phyloP scores from a whole-genome alignment of 92 coral and sea anemone species.

The Porites divaricata region DNA sequence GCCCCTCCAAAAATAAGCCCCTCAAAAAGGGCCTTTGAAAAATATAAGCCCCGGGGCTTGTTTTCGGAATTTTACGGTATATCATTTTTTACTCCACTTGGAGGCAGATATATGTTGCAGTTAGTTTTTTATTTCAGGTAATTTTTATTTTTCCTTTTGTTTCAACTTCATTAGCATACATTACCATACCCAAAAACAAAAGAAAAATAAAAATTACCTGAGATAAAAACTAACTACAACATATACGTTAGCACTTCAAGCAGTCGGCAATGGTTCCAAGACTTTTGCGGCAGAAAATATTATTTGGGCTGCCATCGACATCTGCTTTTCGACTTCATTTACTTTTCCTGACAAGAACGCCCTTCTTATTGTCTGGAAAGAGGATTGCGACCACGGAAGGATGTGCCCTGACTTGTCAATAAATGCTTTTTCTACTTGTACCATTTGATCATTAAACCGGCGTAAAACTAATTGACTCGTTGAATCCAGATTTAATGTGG shows the following conservation, averaged over 20 bases:
- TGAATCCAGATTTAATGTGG: constrained; percentile 38
- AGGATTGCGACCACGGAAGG: neutral
- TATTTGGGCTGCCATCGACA: constrained; percentile 59
- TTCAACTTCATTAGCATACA: no score
- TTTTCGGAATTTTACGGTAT: no score
- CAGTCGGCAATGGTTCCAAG: constrained; percentile 31
- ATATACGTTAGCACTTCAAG: neutral
- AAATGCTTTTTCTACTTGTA: constrained; percentile 80
- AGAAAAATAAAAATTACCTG: no score
- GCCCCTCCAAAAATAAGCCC: no score
- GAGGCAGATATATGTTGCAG: no score
- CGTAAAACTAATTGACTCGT: constrained; percentile 63
- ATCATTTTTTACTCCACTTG: no score
- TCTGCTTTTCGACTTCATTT: constrained; percentile 51
- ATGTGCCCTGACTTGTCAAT: constrained; percentile 36
- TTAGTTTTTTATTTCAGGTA: no score
- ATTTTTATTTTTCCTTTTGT: no score
- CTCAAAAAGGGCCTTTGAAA: no score
- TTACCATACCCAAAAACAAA: no score
- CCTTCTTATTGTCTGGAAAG: constrained; percentile 26
- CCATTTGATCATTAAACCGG: constrained; percentile 83
- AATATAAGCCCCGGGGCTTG: no score
- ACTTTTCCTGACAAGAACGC: neutral
- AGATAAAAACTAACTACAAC: no score
- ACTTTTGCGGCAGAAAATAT: constrained; percentile 65